phyloP scores from a whole-genome alignment of 2,113 vertebrate genomes.

The Cyanoramphus novaezelandiae region DNA sequence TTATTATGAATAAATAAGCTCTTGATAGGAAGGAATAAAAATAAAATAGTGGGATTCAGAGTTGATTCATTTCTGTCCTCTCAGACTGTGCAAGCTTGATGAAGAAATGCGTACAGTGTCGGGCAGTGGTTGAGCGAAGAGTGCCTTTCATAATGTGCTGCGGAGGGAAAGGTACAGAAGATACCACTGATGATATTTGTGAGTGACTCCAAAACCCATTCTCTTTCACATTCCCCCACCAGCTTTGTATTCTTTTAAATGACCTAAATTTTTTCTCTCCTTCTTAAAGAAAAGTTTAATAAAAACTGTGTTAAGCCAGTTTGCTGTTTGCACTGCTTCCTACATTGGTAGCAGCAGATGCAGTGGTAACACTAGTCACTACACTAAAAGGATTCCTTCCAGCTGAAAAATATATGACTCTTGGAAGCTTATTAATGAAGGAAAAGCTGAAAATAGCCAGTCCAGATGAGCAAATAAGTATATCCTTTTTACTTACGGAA shows the following conservation, averaged over 20 bases:
- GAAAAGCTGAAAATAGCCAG: background rate
- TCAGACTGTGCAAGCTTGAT: constrained; percentile 96
- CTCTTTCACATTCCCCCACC: background rate
- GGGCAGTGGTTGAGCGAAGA: constrained; percentile 93
- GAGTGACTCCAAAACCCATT: constrained; percentile 77
- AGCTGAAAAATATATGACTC: background rate
- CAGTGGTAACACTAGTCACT: background rate
- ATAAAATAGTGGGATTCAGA: background rate
- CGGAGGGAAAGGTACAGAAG: constrained; percentile 96
- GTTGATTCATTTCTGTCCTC: background rate
- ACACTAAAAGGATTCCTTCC: background rate
- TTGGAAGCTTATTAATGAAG: background rate
- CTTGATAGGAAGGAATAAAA: background rate
- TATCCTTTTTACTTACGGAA: background rate
- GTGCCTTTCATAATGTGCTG: constrained; percentile 96
- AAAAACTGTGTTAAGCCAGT: background rate
- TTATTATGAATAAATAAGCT: background rate
- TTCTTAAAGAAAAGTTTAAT: background rate
- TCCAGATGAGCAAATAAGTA: background rate
- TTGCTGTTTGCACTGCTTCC: background rate
- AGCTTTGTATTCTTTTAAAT: background rate
- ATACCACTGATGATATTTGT: constrained; percentile 93
- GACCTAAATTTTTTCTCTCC: background rate
- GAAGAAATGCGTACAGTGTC: constrained; percentile 99
- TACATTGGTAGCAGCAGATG: background rate